Conservation (phyloP, 2,797 vertebrate genomes). For the Paratrypauchen microcephalus region DNA sequence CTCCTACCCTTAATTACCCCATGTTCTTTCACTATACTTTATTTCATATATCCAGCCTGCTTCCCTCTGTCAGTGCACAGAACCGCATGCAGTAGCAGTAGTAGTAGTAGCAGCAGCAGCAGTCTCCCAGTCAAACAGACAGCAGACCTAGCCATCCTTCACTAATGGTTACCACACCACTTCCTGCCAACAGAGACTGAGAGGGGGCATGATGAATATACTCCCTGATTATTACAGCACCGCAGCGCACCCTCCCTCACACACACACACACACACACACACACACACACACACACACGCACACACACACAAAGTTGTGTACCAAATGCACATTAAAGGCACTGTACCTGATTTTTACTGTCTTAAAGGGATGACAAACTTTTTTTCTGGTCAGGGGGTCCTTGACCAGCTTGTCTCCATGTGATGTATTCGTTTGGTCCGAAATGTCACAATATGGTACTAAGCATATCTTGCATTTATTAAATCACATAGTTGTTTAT, state of each 20-base stretch:
- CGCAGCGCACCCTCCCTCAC: conserved; percentile 40
- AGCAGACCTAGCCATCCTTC: conserved; percentile 76
- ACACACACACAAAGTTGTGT: conserved; percentile 9
- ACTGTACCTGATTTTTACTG: no score
- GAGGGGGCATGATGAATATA: conserved; percentile 79
- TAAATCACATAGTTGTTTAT: no score
- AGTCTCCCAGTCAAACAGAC: conserved; percentile 50
- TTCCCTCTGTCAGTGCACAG: conserved; percentile 31
- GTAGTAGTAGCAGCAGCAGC: neutral
- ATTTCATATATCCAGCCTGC: neutral
- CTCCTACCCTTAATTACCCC: neutral
- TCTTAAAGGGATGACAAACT: no score
- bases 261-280: conserved; percentile 10
- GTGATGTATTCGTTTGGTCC: no score
- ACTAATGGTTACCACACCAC: conserved; percentile 80
- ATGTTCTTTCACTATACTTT: neutral
- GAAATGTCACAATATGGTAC: no score
- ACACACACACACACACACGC: conserved; percentile 12
- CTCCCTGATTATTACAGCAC: conserved; percentile 73
- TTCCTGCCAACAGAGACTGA: conserved; percentile 76
- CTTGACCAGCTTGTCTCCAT: no score
- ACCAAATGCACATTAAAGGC: conserved; percentile 22
- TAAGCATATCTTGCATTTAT: no score
- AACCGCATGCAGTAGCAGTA: conserved; percentile 22
- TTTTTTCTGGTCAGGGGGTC: no score